Base-by-base conservation (phyloP, 1,140 invertebrate genomes). In the Trichonephila inaurata region DNA sequence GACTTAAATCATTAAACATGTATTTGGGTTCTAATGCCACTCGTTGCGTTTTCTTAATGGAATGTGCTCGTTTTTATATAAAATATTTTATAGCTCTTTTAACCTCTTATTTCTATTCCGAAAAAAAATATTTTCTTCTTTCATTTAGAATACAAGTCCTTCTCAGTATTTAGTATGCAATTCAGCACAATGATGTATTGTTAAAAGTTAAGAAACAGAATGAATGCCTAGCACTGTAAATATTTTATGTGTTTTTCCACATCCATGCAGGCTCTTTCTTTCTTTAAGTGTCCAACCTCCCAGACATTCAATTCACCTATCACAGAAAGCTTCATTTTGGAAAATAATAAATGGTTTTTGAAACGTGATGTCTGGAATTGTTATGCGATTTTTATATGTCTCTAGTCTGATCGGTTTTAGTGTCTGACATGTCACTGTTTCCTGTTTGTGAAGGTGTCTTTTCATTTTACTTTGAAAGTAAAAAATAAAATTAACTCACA, bases 131-230 rank as follows among this genome's bases (percentile, higher is more conserved):
- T 77, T 77, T 77, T 77, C 72, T 77, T 77, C 33, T 40, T 77
- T 77, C 14, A 40, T 33, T 77, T 33, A 5, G 72, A 77, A 40
- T 28, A 40, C 33, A 77, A 77, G 10, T 77, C 28, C 3, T 77
- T 5, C 7, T 33, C 28, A 16, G 28, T 77, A 77, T 77, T 33
- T 33, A 33, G 24, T 40, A 40, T 77, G 28, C 28, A 77, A 77
- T 28, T 40, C 24, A 77, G 51, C n/a, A 90, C 66, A 90, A 90
- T 90, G 51, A 81, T 28, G 40, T 81, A 90, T 90, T 90, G 89
- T 90, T 81, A 19, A 8, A 60, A 60, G 44, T 6, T 33, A 44
- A 90, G 51, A 61, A 61, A 18, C 51, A 90, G 21, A 81, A 90
- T 40, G 28, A 81, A 90, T 51, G 33, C 19, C 12, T 81, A 24